A percentile compares a stretch with the other conserved stretches of the same genome.
Conservation (phyloP, 1,140 invertebrate species). For the Andrena cerasifolii region DNA sequence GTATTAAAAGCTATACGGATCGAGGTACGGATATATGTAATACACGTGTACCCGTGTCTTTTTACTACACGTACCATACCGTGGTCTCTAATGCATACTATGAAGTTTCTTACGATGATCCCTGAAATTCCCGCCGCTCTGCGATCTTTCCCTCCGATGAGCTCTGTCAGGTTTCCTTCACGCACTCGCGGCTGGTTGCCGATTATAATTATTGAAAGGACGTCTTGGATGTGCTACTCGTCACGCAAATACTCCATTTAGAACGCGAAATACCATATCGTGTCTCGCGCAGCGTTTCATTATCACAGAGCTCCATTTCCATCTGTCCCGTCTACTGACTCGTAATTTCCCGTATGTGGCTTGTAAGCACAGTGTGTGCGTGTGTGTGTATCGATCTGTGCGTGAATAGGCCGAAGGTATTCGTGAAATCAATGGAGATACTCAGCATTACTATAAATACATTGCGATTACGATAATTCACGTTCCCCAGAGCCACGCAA, state of each 20-base stretch:
- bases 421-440: constrained; percentile 48
- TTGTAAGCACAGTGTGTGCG: constrained; percentile 38
- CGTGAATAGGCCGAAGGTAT: constrained; percentile 18
- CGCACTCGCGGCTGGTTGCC: not conserved
- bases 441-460: not conserved
- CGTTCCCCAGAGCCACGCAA: too few species aligned
- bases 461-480: too few species aligned
- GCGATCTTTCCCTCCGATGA: not conserved
- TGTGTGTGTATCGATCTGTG: constrained; percentile 51
- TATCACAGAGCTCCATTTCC: not conserved
- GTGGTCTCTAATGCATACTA: too few species aligned
- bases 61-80: too few species aligned
- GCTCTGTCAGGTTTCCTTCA: not conserved
- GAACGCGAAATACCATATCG: not conserved
- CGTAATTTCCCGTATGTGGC: constrained; percentile 48
- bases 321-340: not conserved
- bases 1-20: too few species aligned
- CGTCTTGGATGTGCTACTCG: not conserved
- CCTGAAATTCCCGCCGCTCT: not conserved
- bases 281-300: not conserved
- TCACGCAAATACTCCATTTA: not conserved
- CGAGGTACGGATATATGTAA: too few species aligned
- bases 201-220: not conserved
- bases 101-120: too few species aligned
- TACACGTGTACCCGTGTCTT: too few species aligned